Evolutionary conservation across 2,888 invertebrate genomes (phyloP), one percentile per base, ranked within the genome.

Genomic region (Ditylenchus weischeri): DNA sequence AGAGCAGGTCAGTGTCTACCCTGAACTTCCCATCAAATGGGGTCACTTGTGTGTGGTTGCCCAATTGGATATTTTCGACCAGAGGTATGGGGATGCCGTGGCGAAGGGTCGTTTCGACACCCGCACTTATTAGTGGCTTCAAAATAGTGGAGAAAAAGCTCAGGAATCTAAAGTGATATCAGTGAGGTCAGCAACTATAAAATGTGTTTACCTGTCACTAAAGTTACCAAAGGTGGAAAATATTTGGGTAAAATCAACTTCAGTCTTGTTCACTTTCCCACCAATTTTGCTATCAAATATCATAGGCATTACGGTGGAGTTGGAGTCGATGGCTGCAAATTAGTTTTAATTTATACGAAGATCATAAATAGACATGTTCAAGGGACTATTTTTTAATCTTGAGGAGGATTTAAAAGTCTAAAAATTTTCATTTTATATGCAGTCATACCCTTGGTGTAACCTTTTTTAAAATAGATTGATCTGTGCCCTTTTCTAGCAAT

Each of bases 71-170:
- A 69, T 80, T 79, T 60, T 79, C 79, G 29, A 76, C 68, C 10
- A 73, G 67, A 1, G 79, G 79, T 57, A 79, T 72, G 13, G 78
- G 78, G 15, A 79, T 67, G 15, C 79, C 79, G 1, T 76, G 70
- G 15, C 67, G 62, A 11, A 80, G 68, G 1, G 74, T 67, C 0
- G 75, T 69, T 8, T 75, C 67, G 8, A 75, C 70, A 0, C 73
- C 58, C 18, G 75, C 66, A 29, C 74, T 67, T 35, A 77, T 65
- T 11, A 78, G 66, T 58, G 78, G 66, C 10, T 70, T 65, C 36
- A 79, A 63, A 35, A 79, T 50, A 6, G 67, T 57, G 0, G 73
- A 66, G 50, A 79, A 72, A 5, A 70, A 66, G 15, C 29, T 61
- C 35, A 79, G 68, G 69, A 79, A 77, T 29, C 75, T 76, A 51